Conservation (phyloP, 2,797 vertebrate species). For the Oophaga sylvatica region DNA sequence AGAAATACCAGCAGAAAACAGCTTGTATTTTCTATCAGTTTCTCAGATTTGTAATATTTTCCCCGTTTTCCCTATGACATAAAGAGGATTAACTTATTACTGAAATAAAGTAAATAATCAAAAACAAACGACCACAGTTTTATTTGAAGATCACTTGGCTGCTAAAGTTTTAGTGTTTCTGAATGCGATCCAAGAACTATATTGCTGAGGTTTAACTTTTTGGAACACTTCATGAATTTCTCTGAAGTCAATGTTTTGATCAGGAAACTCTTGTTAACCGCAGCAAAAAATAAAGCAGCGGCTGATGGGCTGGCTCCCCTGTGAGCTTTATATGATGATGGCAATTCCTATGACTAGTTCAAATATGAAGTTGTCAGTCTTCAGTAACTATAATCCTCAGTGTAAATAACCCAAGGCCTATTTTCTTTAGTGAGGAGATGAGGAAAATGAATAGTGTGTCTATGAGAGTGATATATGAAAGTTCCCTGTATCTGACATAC, state of each 20-base stretch:
- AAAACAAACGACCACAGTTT: background rate
- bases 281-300: slow-evolving; percentile 14
- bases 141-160: slow-evolving; percentile 11
- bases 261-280: slow-evolving; percentile 19
- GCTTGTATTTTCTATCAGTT: background rate
- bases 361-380: background rate
- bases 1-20: background rate
- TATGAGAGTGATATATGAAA: background rate
- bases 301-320: slow-evolving; percentile 1
- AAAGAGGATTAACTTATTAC: slow-evolving; percentile 23
- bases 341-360: background rate
- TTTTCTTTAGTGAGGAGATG: background rate
- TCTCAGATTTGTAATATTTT: background rate
- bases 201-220: slow-evolving; percentile 24
- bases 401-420: background rate
- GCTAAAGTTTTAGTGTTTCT: slow-evolving; percentile 13
- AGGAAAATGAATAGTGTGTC: slow-evolving; percentile 11
- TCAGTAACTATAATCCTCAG: background rate
- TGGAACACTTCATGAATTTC: slow-evolving; percentile 17
- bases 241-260: slow-evolving; percentile 10
- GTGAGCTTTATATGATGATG: slow-evolving; percentile 21
- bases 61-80: background rate
- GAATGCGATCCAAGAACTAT: slow-evolving; percentile 15
- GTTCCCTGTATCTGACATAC: background rate
- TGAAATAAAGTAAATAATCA: slow-evolving; percentile 22